Base-by-base conservation (phyloP, 2,113 vertebrate genomes). In the Zosterops pallidus region DNA sequence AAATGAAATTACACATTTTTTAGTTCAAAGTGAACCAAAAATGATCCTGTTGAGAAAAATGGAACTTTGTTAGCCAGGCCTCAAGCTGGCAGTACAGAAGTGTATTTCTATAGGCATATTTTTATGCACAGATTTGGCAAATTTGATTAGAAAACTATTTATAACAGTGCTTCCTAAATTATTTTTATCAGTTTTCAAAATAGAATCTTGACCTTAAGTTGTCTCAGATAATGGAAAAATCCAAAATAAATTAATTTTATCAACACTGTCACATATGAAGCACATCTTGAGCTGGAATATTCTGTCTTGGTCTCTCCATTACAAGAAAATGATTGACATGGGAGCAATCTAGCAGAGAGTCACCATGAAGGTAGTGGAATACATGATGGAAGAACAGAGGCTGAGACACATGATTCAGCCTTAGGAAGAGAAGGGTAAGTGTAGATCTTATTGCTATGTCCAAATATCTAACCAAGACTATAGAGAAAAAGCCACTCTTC, bases 361-460 rank as follows among this genome's bases (percentile, higher is more conserved):
- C 49, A 75, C 26, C 33, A 35, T 1, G 6, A 44, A 85, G 50
- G 49, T 23, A 71, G 41, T 57, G 55, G 46, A 80, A 60, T 37
- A 75, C 11, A 24, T 7, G 37, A 88, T 23, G 68, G 74, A 41
- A 49, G 57, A 85, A 70, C 22, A 91, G 22, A 71, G 44, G 13
- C 67, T 76, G 62, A 85, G 53, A 86, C 33, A 64, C 46, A 37
- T 7, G 22, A 62, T 69, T 72, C 59, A 90, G 7, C 35, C 42
- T 57, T 37, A 83, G 14, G 55, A 92, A 81, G 57, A 82, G 24
- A 82, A 83, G 26, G 6, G 33, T 70, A 47, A 78, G 18, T 37
- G 20, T 23, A 86, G 49, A 69, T 85, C 57, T 91, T 83, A 91
- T 49, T 95, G 90, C 85, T 90, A 55, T 64, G 67, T 91, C 82